phyloP scores from a whole-genome alignment of 2,113 vertebrate species.

The Myrmecobius fasciatus region DNA sequence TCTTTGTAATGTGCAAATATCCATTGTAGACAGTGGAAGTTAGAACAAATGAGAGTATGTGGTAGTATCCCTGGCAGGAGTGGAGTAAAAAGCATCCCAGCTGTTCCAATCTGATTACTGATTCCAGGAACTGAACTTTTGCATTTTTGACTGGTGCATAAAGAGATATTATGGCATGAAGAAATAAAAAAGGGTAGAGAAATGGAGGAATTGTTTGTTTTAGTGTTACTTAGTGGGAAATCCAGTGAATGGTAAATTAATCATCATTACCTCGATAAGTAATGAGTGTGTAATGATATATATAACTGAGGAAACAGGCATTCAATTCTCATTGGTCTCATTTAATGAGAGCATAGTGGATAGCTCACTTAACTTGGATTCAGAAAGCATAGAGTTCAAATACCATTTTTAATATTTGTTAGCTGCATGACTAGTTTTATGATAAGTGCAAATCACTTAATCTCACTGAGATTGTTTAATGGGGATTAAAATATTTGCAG shows the following conservation, averaged over 20 bases:
- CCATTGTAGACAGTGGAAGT: background rate
- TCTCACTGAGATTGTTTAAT: background rate
- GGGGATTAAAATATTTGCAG: background rate
- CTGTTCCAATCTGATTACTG: slow-evolving; percentile 11
- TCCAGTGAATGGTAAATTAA: no score
- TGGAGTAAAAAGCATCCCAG: slow-evolving; percentile 51
- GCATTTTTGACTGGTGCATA: background rate
- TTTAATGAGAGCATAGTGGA: background rate
- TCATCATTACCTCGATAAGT: background rate
- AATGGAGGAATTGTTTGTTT: background rate
- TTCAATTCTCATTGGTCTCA: background rate
- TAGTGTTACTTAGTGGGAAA: background rate
- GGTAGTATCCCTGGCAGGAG: slow-evolving; percentile 46
- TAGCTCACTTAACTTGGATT: background rate
- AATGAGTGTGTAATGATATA: background rate
- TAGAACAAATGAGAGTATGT: background rate
- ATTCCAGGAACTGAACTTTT: slow-evolving; percentile 48
- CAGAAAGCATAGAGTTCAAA: background rate
- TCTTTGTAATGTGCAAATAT: slow-evolving; percentile 46
- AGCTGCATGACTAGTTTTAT: background rate
- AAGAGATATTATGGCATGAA: background rate
- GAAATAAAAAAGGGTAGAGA: background rate
- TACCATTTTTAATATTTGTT: background rate
- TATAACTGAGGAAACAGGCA: background rate
- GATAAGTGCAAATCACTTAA: background rate